These are phyloP conservation scores for Falco naumanni DNA, from an alignment of 2,797 vertebrate genomes.

Conservation along the genomic window DNA sequence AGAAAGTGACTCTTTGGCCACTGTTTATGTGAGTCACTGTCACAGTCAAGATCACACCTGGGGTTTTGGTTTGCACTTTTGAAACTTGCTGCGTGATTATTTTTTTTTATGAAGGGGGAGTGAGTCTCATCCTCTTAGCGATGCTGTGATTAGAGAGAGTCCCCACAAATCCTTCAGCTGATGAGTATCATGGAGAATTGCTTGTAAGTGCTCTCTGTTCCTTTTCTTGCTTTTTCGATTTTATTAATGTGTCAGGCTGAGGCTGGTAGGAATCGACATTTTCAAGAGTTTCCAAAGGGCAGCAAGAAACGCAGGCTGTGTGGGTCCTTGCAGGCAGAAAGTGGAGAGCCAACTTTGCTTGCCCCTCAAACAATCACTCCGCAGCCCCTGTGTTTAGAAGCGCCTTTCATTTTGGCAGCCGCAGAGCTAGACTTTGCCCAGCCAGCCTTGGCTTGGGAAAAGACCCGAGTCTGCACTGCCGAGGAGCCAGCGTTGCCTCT, in stretches of 20 bases:
- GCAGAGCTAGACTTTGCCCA: neutral
- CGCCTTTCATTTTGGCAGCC: neutral
- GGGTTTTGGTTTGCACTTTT: neutral
- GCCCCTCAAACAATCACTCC: neutral
- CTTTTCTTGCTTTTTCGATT: neutral
- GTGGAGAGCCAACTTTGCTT: neutral
- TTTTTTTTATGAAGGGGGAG: neutral
- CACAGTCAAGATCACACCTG: neutral
- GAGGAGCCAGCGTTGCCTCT: neutral
- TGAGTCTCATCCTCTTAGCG: neutral
- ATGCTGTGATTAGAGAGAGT: neutral
- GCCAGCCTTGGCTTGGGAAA: neutral
- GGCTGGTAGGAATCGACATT: neutral
- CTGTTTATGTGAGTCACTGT: neutral
- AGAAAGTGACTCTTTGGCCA: neutral
- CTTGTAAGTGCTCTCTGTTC: neutral
- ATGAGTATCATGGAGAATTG: neutral
- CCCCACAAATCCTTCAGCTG: neutral
- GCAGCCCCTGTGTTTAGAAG: neutral
- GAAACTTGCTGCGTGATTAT: neutral
- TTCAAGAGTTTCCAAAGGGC: neutral
- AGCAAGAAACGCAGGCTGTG: neutral
- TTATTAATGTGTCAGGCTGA: neutral
- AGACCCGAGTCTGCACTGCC: neutral
- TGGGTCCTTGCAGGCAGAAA: neutral